A percentile compares a stretch with the other conserved stretches of the same genome.
phyloP scores from a whole-genome alignment of 2,888 invertebrate species.

The Monochamus alternatus region DNA sequence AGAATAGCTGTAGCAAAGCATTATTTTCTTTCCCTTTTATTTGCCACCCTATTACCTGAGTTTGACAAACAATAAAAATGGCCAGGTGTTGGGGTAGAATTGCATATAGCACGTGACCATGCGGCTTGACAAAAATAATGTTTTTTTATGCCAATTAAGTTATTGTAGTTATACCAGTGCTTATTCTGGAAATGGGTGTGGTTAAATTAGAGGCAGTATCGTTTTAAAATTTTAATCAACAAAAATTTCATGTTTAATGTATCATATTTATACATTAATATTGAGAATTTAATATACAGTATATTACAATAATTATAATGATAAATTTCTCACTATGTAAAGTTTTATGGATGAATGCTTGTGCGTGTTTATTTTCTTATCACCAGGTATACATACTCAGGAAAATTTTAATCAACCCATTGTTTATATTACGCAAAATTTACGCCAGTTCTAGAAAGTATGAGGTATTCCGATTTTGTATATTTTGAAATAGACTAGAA shows the following conservation, averaged over 20 bases:
- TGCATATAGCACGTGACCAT: conserved; percentile 6
- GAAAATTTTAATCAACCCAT: background rate
- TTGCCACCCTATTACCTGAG: conserved; percentile 12
- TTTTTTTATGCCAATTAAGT: background rate
- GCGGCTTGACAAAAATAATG: background rate
- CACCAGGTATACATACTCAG: conserved; percentile 18
- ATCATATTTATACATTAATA: conserved; percentile 35
- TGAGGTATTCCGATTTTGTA: conserved; percentile 1
- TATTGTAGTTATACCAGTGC: background rate
- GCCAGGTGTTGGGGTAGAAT: conserved; percentile 17
- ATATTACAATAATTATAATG: conserved; percentile 28
- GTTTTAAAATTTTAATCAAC: conserved; percentile 33
- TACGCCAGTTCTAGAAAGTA: background rate
- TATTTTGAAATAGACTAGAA: background rate
- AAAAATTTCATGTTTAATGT: conserved; percentile 32
- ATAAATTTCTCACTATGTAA: conserved; percentile 30
- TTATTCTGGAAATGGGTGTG: no score
- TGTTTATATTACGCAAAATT: background rate
- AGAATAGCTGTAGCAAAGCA: background rate
- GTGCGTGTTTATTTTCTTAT: conserved; percentile 28
- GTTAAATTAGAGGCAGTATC: background rate
- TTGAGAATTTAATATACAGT: conserved; percentile 37
- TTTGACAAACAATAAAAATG: background rate
- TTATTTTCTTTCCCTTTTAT: background rate
- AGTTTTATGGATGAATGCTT: conserved; percentile 29